Evolutionary conservation across 2,888 invertebrate genomes (phyloP), one percentile per base, ranked within the genome.

Genomic region (Cosmia trapezina): DNA sequence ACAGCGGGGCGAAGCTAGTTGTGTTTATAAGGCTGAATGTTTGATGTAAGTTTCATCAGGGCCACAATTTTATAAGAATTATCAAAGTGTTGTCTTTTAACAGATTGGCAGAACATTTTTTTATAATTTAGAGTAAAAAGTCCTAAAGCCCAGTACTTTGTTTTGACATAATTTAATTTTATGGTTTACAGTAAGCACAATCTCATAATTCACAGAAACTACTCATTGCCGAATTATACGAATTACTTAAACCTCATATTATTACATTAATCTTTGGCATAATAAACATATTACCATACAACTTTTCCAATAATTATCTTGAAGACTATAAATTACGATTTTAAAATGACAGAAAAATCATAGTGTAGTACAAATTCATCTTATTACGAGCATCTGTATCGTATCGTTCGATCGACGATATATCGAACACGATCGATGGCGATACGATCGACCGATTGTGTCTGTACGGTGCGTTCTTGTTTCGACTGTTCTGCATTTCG

Each of bases 341-440:
- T 73, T 70, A 78, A 78, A 81, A 17, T 73, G 76, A 83, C 83
- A 64, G 51, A 66, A 75, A 75, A 80, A 78, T 78, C 76, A 80
- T 84, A 83, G 66, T 78, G 80, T 76, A 49, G 77, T 84, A 86
- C 86, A 86, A 84, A 86, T 86, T 84, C 82, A 67, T 76, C 80
- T 83, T 84, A 87, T 88, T 84, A 85, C 80, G 76, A 74, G 82
- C 73, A 73, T 73, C 67, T 78, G 76, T 78, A 77, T 76, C 67
- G 81, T 80, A 84, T 80, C 84, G 78, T 37, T 43, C 77, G 76
- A 83, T 86, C 83, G 80, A 65, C 64, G 69, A 73, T 77, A 71
- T 84, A 88, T 87, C 89, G 82, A 83, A 88, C 88, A 87, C 87
- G 83, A 89, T 88, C 88, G 85, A 60, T 45, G 45, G 60, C 63